phyloP scores from a whole-genome alignment of 2,888 invertebrate species.

The Nomada fabriciana region DNA sequence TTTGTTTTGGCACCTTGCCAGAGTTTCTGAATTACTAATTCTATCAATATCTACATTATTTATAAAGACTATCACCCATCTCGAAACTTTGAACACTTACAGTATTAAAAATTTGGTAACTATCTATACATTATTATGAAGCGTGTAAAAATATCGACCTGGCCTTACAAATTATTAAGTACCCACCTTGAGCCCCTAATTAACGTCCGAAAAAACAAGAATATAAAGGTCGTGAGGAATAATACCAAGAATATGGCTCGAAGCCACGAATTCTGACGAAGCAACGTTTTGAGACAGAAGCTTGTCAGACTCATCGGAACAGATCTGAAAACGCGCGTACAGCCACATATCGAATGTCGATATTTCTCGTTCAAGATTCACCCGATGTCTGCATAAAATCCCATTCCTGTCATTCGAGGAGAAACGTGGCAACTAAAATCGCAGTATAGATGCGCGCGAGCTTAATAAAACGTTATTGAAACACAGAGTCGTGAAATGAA shows the following conservation, averaged over 20 bases:
- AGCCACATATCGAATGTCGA: neutral
- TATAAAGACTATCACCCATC: too few relatives aligned
- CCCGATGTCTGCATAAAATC: too few relatives aligned
- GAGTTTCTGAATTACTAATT: too few relatives aligned
- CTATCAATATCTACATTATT: too few relatives aligned
- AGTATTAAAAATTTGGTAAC: too few relatives aligned
- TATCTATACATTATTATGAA: too few relatives aligned
- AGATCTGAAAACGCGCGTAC: neutral
- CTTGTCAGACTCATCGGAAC: neutral
- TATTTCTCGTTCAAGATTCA: neutral
- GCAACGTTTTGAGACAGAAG: conserved; percentile 7
- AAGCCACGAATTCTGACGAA: conserved; percentile 22
- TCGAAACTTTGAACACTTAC: too few relatives aligned
- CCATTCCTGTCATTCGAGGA: too few relatives aligned
- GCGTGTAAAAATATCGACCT: too few relatives aligned
- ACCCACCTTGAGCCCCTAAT: neutral
- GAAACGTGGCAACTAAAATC: too few relatives aligned
- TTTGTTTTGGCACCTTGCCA: too few relatives aligned
- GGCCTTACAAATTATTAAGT: neutral
- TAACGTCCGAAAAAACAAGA: neutral
- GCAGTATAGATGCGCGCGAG: too few relatives aligned
- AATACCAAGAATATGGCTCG: conserved; percentile 31
- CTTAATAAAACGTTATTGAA: neutral
- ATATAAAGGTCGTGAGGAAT: neutral
- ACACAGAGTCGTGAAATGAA: neutral